Evolutionary conservation across 2,888 invertebrate genomes (phyloP).

Genomic region (Ectobius pallidus): DNA sequence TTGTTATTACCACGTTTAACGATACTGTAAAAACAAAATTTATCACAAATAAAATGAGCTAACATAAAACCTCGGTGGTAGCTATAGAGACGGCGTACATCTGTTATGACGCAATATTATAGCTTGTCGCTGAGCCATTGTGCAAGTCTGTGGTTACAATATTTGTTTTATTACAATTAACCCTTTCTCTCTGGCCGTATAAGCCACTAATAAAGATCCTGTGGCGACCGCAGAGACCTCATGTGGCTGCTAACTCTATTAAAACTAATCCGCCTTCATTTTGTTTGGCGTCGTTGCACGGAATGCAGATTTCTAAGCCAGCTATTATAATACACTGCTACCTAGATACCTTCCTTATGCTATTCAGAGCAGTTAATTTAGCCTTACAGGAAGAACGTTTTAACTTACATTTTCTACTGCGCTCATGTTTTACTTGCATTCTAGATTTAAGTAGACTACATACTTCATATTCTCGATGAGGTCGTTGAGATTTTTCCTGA

Average conservation of each 20-base stretch:
- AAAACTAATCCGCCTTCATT: neutral
- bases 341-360: neutral
- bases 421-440: too few species aligned
- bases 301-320: neutral
- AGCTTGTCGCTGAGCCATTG: neutral
- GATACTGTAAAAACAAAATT: neutral
- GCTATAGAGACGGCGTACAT: neutral
- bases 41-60: neutral
- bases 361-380: neutral
- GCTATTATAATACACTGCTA: neutral
- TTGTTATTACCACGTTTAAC: neutral
- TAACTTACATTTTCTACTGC: too few species aligned
- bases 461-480: too few species aligned
- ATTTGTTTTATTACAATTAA: neutral
- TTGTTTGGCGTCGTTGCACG: neutral
- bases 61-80: neutral
- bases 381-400: neutral
- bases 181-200: neutral
- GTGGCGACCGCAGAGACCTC: neutral
- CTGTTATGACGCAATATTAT: constrained; percentile 1
- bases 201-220: constrained; percentile 1
- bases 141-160: neutral
- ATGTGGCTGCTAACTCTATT: constrained; percentile 1
- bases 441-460: too few species aligned
- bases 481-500: too few species aligned